A percentile compares a stretch with the other conserved stretches of the same genome.
Evolutionary conservation across 1,140 invertebrate species (phyloP).

Genomic region (Lucilia cuprina): DNA sequence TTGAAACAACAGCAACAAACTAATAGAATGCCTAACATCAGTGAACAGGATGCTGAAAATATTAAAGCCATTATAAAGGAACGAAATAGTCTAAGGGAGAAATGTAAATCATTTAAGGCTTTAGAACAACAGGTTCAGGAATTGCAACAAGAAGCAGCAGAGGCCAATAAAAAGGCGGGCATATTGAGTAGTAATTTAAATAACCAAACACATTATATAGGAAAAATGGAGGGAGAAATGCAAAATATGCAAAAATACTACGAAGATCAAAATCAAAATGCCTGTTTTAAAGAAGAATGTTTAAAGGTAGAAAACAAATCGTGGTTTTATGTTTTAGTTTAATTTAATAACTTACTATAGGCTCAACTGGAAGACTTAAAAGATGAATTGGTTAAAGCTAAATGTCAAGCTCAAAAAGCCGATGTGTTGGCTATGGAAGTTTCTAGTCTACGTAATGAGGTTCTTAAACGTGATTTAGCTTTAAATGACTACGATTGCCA

Average conservation of each 20-base stretch:
- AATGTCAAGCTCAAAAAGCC: slow-evolving; percentile 41
- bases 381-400: slow-evolving; percentile 42
- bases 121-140: slow-evolving; percentile 39
- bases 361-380: slow-evolving; percentile 50
- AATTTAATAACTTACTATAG: slow-evolving; percentile 35
- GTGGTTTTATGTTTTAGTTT: neutral
- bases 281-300: slow-evolving; percentile 47
- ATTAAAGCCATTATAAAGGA: slow-evolving; percentile 49
- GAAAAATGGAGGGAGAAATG: slow-evolving; percentile 50
- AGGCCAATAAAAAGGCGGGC: slow-evolving; percentile 33
- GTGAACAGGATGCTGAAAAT: slow-evolving; percentile 42
- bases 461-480: slow-evolving; percentile 48
- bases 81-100: slow-evolving; percentile 49
- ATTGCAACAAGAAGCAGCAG: slow-evolving; percentile 35
- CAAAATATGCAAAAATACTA: slow-evolving; percentile 53
- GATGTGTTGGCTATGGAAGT: slow-evolving; percentile 48
- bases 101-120: slow-evolving; percentile 40
- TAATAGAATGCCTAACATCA: neutral
- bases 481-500: slow-evolving; percentile 54
- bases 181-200: slow-evolving; percentile 40
- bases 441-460: slow-evolving; percentile 46
- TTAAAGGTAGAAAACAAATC: slow-evolving; percentile 42
- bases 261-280: slow-evolving; percentile 48
- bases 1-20: neutral
- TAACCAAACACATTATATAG: slow-evolving; percentile 44